phyloP scores from a whole-genome alignment of 1,140 invertebrate species.

The Ephestia elutella region DNA sequence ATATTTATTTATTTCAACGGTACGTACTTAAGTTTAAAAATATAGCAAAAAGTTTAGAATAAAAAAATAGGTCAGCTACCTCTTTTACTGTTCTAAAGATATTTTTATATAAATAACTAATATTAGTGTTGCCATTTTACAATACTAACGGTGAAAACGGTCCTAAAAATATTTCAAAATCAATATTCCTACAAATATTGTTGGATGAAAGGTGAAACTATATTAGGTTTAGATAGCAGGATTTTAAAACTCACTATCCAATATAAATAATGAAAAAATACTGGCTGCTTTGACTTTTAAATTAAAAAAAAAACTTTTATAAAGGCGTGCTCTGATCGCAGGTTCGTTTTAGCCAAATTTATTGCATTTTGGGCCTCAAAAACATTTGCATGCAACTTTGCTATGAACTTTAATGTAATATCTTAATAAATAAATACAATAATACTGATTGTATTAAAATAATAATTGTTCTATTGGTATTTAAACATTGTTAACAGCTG shows the following conservation, averaged over 20 bases:
- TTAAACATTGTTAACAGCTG: too few species aligned
- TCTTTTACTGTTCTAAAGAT: constrained; percentile 60
- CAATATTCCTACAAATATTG: constrained; percentile 52
- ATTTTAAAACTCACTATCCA: background rate
- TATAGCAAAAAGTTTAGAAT: constrained; percentile 33
- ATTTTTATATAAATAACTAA: constrained; percentile 59
- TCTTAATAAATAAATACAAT: too few species aligned
- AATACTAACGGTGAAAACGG: constrained; percentile 33
- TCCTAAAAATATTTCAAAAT: constrained; percentile 20
- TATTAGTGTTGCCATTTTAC: constrained; percentile 29
- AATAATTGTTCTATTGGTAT: too few species aligned
- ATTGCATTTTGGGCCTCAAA: too few species aligned
- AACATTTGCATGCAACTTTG: too few species aligned
- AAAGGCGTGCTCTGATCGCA: too few species aligned
- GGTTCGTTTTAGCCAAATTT: too few species aligned
- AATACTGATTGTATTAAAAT: too few species aligned
- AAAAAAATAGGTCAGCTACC: constrained; percentile 54
- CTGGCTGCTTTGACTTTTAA: too few species aligned
- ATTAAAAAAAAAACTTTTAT: too few species aligned
- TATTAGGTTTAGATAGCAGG: constrained; percentile 1
- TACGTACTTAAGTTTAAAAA: constrained; percentile 46
- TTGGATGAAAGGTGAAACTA: constrained; percentile 33
- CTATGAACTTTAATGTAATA: too few species aligned
- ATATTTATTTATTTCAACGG: constrained; percentile 18
- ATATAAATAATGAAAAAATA: constrained; percentile 24